Base-by-base conservation (phyloP, 2,888 invertebrate species). In the Microctonus aethiopoides region DNA sequence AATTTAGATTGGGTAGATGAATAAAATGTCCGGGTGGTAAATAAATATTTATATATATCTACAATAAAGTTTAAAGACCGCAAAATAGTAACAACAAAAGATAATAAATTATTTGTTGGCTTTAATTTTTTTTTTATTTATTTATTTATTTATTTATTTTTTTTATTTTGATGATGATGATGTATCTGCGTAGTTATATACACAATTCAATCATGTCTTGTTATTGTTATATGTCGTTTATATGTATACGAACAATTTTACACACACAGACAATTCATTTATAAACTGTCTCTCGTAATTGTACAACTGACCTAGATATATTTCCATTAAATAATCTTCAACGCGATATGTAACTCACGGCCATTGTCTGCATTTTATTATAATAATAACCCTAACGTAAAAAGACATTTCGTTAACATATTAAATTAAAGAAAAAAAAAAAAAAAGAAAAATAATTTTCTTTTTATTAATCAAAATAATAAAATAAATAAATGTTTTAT, bases 291-390 rank as follows among this genome's bases (percentile, higher is more conserved):
- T 66, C 73, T n/a, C n/a, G 72, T 73, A 68, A 62, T 13, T 60
- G 70, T 75, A 69, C 61, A 75, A 75, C 76, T 77, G 77, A 76
- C 77, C 77, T 74, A 76, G 74, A 77, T 77, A 72, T 74, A 72
- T 75, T 73, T 73, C 75, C 71, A 75, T 74, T 75, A 71, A 74
- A 77, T 75, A 67, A 74, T 77, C 61, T 54, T 13, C 24, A 24
- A 34, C 64, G 16, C 9, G 62, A 71, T 7, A 29, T 63, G 66
- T 70, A 66, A 73, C 72, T 75, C 73, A 70, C 68, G 68, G 65
- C 60, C 66, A 52, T 54, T 56, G 34, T 56, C 54, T 20, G 34
- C 39, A 61, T 24, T 16, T 57, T 34, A 46, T 46, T 9, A 20
- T 46, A 46, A 46, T 16, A 20, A 20, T 16, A n/a, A 56, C 29